These are phyloP conservation scores for Cochlearius cochlearius DNA, from an alignment of 2,113 vertebrate species.

Conservation along the genomic window DNA sequence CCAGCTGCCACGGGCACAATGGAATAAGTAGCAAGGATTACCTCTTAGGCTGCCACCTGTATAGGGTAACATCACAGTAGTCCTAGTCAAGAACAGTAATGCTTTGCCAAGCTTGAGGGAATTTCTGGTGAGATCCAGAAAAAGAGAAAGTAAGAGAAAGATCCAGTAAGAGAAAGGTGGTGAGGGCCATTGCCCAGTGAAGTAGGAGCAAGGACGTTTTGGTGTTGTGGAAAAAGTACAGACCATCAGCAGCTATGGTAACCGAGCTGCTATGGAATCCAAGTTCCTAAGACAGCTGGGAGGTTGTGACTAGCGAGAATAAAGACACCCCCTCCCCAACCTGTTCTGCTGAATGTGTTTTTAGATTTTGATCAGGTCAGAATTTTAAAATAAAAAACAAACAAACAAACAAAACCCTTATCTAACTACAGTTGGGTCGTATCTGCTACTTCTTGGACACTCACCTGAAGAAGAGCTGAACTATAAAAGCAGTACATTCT, in stretches of 20 bases:
- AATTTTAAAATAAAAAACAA: background rate
- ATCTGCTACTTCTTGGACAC: background rate
- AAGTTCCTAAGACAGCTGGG: background rate
- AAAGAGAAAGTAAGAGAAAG: too few species aligned
- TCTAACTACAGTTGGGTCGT: background rate
- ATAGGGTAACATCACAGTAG: background rate
- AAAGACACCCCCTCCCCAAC: background rate
- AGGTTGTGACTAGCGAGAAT: background rate
- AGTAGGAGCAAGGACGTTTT: background rate
- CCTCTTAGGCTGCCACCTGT: background rate
- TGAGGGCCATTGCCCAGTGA: background rate
- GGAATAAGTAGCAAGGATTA: background rate
- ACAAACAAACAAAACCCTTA: background rate
- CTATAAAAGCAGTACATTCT: rapidly evolving
- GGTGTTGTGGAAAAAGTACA: background rate
- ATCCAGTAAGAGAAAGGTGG: background rate
- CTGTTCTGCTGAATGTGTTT: background rate
- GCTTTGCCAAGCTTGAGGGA: background rate
- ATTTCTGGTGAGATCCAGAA: background rate
- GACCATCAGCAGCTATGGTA: background rate
- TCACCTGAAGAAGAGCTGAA: background rate
- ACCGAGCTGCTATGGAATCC: background rate
- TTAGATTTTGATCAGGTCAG: background rate
- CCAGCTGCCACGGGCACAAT: background rate
- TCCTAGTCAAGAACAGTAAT: too few species aligned